Evolutionary conservation across 1,140 invertebrate genomes (phyloP).

Genomic region (Mesaphorura yosii): DNA sequence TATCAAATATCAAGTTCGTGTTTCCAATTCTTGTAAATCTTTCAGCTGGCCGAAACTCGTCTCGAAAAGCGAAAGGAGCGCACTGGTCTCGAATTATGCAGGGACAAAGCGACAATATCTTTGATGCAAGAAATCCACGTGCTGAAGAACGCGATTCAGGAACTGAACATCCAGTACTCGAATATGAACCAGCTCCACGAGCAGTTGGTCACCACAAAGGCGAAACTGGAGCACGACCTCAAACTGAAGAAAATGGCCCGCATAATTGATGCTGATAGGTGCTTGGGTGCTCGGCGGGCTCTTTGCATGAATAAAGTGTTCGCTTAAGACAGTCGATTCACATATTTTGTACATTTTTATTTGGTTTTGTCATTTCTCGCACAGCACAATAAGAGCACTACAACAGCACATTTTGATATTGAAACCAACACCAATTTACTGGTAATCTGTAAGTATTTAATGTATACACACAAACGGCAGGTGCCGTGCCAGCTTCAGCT

Average conservation of each 20-base stretch:
- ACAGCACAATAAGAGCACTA: too few relatives aligned
- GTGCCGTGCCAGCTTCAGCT: too few relatives aligned
- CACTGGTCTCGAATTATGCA: conserved; percentile 27
- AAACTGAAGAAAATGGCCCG: conserved; percentile 23
- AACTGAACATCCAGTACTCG: conserved; percentile 7
- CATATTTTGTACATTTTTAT: too few relatives aligned
- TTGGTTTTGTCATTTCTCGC: too few relatives aligned
- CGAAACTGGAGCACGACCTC: conserved; percentile 22
- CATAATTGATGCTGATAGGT: conserved; percentile 25
- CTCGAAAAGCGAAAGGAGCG: conserved; percentile 25
- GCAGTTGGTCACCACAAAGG: conserved; percentile 17
- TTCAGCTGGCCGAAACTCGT: conserved; percentile 21
- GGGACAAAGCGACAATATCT: conserved; percentile 20
- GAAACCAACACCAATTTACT: too few relatives aligned
- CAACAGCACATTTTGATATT: too few relatives aligned
- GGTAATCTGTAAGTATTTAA: too few relatives aligned
- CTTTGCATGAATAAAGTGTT: too few relatives aligned
- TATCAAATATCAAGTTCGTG: background rate
- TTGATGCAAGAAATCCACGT: conserved; percentile 20
- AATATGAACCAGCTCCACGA: conserved; percentile 19
- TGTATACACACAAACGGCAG: too few relatives aligned
- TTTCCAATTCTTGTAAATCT: background rate
- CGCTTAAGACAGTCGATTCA: too few relatives aligned
- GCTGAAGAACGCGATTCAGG: conserved; percentile 17
- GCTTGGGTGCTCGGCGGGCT: conserved; percentile 17